Evolutionary conservation across 1,140 invertebrate genomes (phyloP).

Genomic region (Neodiprion fabricii): DNA sequence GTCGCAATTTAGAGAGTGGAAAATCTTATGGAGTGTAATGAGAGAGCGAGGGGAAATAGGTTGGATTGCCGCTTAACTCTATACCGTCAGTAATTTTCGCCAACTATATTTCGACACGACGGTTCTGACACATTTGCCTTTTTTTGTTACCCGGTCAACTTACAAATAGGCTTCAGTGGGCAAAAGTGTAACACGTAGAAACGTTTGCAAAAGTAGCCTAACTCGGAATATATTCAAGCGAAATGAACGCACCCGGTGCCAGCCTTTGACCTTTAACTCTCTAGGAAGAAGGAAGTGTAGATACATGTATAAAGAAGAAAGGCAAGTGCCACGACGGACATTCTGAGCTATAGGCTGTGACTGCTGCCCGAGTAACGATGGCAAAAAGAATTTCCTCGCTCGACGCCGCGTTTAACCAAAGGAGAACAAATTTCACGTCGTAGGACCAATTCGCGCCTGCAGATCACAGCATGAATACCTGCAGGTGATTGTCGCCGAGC

Average conservation of each 20-base stretch:
- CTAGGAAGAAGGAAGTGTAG: constrained; percentile 1
- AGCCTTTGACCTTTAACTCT: constrained; percentile 1
- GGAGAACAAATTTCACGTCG: not conserved
- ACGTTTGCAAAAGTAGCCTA: not conserved
- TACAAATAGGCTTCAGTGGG: no score
- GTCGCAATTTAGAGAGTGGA: not conserved
- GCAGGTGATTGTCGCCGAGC: no score
- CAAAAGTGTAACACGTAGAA: not conserved
- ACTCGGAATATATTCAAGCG: not conserved
- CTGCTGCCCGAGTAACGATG: not conserved
- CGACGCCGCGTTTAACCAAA: not conserved
- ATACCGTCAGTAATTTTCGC: no score
- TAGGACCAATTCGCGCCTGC: no score
- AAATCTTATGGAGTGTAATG: not conserved
- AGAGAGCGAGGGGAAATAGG: not conserved
- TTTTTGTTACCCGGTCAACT: no score
- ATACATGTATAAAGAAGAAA: not conserved
- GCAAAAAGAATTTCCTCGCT: not conserved
- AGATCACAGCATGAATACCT: no score
- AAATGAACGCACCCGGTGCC: not conserved
- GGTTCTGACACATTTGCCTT: no score
- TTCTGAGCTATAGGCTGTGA: not conserved
- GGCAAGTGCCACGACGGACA: not conserved
- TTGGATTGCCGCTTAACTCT: not conserved
- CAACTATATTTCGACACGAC: no score